phyloP scores from a whole-genome alignment of 1,140 invertebrate species.

The Geopemphigus sp. region DNA sequence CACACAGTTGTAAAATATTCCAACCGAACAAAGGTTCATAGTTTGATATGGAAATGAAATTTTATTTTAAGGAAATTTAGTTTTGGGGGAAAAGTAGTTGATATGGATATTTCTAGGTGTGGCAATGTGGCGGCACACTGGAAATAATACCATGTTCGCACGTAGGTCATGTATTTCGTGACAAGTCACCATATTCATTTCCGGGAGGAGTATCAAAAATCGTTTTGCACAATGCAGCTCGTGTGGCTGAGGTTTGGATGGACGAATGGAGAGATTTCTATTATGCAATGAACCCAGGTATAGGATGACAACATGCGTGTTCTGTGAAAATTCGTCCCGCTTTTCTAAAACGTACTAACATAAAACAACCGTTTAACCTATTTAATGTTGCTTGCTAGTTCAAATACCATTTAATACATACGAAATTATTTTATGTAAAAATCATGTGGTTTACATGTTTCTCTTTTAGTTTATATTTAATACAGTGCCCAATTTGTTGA shows the following conservation, averaged over 20 bases:
- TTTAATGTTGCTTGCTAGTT: conserved; percentile 41
- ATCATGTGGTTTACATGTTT: neutral
- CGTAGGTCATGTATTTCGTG: conserved; percentile 97
- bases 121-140: conserved; percentile 94
- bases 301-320: conserved; percentile 41
- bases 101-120: conserved; percentile 68
- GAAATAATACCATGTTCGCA: conserved; percentile 95
- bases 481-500: neutral
- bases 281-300: conserved; percentile 98
- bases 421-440: neutral
- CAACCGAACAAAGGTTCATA: neutral
- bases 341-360: conserved; percentile 46
- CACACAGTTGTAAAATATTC: neutral
- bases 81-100: conserved; percentile 45
- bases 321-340: conserved; percentile 37
- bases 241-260: conserved; percentile 97
- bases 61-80: conserved; percentile 2
- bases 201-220: conserved; percentile 96
- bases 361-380: conserved; percentile 13
- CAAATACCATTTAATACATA: neutral
- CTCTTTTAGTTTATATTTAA: neutral
- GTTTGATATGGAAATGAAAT: neutral
- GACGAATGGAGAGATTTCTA: conserved; percentile 98
- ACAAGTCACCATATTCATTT: conserved; percentile 99
- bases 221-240: conserved; percentile 93